A percentile compares a stretch with the other conserved stretches of the same genome.
These are phyloP conservation scores for Abramis brama DNA, from an alignment of 2,113 vertebrate genomes.

Conservation along the genomic window DNA sequence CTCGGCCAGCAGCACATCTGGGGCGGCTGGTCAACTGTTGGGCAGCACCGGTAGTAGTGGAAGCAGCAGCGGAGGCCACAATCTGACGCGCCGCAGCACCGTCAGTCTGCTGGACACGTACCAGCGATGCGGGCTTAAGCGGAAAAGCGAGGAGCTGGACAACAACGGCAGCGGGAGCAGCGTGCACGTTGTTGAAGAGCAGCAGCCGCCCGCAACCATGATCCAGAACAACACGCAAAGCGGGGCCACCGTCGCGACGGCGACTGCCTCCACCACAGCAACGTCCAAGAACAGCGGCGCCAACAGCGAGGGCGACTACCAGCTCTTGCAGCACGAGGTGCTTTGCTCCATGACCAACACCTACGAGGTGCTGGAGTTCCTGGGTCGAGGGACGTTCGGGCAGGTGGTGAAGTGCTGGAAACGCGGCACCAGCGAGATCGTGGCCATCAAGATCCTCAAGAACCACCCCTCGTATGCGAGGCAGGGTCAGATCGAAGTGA, in stretches of 20 bases:
- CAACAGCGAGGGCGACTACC: slow-evolving; percentile 97
- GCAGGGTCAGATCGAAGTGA: slow-evolving; percentile 98
- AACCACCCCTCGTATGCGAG: slow-evolving; percentile 97
- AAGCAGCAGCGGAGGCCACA: slow-evolving; percentile 82
- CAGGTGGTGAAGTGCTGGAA: slow-evolving; percentile 99
- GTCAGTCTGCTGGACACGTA: slow-evolving; percentile 98
- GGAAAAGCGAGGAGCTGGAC: slow-evolving; percentile 97
- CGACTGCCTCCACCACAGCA: slow-evolving; percentile 90
- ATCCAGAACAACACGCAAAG: slow-evolving; percentile 93
- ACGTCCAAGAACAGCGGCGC: slow-evolving; percentile 96
- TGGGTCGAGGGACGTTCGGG: slow-evolving; percentile 95
- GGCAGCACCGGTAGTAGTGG: slow-evolving; percentile 83
- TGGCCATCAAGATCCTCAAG: slow-evolving; percentile 98
- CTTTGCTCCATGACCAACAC: slow-evolving; percentile 99
- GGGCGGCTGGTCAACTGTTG: slow-evolving; percentile 84
- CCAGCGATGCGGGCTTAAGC: slow-evolving; percentile 99
- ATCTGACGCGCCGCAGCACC: slow-evolving; percentile 98
- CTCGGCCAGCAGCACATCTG: slow-evolving; percentile 90
- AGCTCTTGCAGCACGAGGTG: slow-evolving; percentile 97
- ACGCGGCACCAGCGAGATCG: slow-evolving; percentile 96
- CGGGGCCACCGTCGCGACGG: slow-evolving; percentile 85
- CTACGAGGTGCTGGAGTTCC: slow-evolving; percentile 95
- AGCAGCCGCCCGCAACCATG: slow-evolving; percentile 80
- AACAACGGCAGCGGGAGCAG: slow-evolving; percentile 83
- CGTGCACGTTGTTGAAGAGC: slow-evolving; percentile 53